Percentiles rank a stretch among this genome's conserved stretches.
phyloP scores from a whole-genome alignment of 1,140 invertebrate species.

The Drosophila tsacasi region DNA sequence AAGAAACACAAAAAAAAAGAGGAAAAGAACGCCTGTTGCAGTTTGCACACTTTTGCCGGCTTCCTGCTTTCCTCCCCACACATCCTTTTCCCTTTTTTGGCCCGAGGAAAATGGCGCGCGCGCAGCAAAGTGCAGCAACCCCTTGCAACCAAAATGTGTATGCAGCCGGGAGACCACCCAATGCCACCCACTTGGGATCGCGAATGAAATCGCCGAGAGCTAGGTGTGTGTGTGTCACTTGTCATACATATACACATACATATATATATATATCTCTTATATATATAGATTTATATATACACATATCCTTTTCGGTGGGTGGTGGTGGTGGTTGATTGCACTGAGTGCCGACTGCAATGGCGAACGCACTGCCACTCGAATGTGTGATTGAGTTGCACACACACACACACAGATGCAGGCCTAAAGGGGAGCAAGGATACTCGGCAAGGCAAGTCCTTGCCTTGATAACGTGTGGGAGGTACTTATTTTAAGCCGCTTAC shows the following conservation, averaged over 20 bases:
- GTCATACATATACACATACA: background rate
- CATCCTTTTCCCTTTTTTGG: background rate
- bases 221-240: slow-evolving; percentile 15
- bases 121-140: slow-evolving; percentile 57
- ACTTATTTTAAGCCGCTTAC: slow-evolving; percentile 12
- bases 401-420: background rate
- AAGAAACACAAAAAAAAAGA: background rate
- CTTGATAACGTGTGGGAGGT: background rate
- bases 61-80: slow-evolving; percentile 1
- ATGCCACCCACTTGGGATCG: slow-evolving; percentile 18
- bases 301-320: slow-evolving; percentile 8
- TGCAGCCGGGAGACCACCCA: background rate
- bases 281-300: background rate
- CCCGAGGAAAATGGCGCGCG: slow-evolving; percentile 49
- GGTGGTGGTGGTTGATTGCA: slow-evolving; percentile 28
- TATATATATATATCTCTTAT: background rate
- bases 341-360: slow-evolving; percentile 35
- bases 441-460: background rate
- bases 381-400: slow-evolving; percentile 17
- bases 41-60: slow-evolving; percentile 15
- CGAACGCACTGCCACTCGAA: slow-evolving; percentile 20
- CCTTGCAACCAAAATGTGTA: slow-evolving; percentile 28
- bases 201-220: slow-evolving; percentile 36
- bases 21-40: slow-evolving; percentile 35
- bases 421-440: background rate